phyloP scores from a whole-genome alignment of 1,140 invertebrate genomes.

The Drosophila takahashii region DNA sequence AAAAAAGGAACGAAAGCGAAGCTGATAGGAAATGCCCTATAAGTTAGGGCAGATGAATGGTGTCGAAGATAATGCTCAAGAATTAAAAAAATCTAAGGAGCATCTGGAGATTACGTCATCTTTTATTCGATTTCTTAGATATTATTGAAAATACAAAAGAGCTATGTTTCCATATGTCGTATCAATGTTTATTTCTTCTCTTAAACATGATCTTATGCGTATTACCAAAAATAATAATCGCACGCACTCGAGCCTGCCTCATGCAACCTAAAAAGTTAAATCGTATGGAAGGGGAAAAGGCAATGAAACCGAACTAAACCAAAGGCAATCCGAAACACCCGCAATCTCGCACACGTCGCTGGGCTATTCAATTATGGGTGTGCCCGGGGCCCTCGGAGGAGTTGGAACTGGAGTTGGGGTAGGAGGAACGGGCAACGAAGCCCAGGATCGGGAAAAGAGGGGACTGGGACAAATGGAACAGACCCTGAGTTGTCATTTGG shows the following conservation, averaged over 20 bases:
- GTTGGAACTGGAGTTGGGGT: constrained; percentile 1
- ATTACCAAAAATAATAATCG: constrained; percentile 25
- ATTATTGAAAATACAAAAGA: no score
- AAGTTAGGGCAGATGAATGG: constrained; percentile 2
- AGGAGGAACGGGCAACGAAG: neutral
- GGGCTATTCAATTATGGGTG: constrained; percentile 80
- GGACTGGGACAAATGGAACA: constrained; percentile 31
- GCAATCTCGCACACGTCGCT: constrained; percentile 66
- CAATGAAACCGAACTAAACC: constrained; percentile 35
- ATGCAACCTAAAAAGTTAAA: constrained; percentile 48
- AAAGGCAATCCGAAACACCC: constrained; percentile 63
- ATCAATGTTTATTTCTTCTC: neutral
- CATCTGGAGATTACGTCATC: neutral
- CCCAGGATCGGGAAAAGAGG: neutral
- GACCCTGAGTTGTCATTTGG: constrained; percentile 72
- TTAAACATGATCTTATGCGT: constrained; percentile 43
- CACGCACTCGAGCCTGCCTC: constrained; percentile 49
- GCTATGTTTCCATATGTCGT: no score
- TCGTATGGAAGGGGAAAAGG: neutral
- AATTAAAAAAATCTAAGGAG: neutral
- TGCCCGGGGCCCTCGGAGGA: constrained; percentile 53
- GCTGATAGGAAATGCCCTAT: constrained; percentile 29
- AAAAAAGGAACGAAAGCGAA: constrained; percentile 16
- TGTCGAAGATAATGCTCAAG: neutral
- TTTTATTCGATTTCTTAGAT: neutral